Percentiles rank a stretch among this genome's conserved stretches.
Conservation (phyloP, 1,140 invertebrate genomes). For the Drosophila kepulauana region DNA sequence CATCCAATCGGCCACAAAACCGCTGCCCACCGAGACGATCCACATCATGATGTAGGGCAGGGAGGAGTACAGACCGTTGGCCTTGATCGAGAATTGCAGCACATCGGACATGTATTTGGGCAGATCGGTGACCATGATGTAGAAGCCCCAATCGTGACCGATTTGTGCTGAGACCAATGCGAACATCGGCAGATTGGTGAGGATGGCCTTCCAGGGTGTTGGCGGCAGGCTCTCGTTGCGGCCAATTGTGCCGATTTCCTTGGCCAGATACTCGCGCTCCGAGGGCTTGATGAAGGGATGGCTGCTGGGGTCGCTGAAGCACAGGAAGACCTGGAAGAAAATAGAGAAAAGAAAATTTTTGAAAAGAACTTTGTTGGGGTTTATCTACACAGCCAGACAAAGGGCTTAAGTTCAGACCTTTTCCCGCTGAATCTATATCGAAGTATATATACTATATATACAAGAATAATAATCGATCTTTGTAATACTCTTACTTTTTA, state of each 20-base stretch:
- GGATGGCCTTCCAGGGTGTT: constrained; percentile 90
- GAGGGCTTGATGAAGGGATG: constrained; percentile 94
- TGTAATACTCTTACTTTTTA: no score
- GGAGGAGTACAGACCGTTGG: constrained; percentile 89
- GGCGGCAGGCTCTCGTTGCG: constrained; percentile 86
- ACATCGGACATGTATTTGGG: constrained; percentile 97
- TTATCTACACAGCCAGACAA: neutral
- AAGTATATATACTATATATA: neutral
- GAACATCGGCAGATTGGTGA: constrained; percentile 91
- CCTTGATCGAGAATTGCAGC: constrained; percentile 92
- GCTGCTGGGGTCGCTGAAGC: constrained; percentile 91
- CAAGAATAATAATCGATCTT: no score
- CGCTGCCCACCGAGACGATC: constrained; percentile 89
- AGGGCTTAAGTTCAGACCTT: no score
- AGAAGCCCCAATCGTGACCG: constrained; percentile 97
- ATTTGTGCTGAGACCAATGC: constrained; percentile 90
- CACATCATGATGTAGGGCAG: constrained; percentile 91
- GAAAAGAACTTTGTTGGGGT: neutral
- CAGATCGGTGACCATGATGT: constrained; percentile 96
- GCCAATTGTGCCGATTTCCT: constrained; percentile 86
- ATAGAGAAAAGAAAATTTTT: neutral
- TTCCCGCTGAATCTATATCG: neutral
- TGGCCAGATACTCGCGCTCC: constrained; percentile 91
- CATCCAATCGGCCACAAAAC: constrained; percentile 89
- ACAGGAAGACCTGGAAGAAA: constrained; percentile 86